Conservation (phyloP, 2,888 invertebrate species). For the Griposia aprilina region DNA sequence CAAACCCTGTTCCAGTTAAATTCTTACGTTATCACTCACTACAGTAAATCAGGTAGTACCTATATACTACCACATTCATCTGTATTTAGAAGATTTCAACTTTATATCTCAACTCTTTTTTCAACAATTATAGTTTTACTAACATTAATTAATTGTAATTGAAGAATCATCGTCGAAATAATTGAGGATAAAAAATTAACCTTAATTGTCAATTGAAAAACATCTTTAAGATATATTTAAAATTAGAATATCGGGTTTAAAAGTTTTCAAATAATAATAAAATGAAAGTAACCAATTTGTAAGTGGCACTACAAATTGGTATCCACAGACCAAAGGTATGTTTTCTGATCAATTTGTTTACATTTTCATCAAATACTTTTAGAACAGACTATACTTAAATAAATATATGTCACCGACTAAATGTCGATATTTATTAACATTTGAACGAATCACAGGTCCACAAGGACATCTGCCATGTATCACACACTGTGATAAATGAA, state of each 20-base stretch:
- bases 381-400: not conserved
- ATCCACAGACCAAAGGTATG: too few relatives aligned
- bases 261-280: not conserved
- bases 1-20: not conserved
- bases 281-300: not conserved
- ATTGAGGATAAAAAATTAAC: too few relatives aligned
- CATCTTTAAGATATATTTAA: too few relatives aligned
- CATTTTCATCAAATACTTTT: not conserved
- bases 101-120: not conserved
- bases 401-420: not conserved
- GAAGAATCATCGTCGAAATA: too few relatives aligned
- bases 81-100: too few relatives aligned
- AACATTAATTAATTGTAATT: not conserved
- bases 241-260: not conserved
- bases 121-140: not conserved
- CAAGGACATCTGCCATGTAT: conserved; percentile 25
- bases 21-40: not conserved
- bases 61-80: too few relatives aligned
- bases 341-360: not conserved
- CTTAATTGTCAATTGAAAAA: too few relatives aligned
- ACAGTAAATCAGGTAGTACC: too few relatives aligned
- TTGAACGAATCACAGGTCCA: conserved; percentile 23
- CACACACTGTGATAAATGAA: conserved; percentile 49
- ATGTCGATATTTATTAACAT: conserved; percentile 28
- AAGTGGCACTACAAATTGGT: not conserved